These are phyloP conservation scores for Australoheros scitulus DNA, from an alignment of 2,113 vertebrate genomes.

Conservation along the genomic window DNA sequence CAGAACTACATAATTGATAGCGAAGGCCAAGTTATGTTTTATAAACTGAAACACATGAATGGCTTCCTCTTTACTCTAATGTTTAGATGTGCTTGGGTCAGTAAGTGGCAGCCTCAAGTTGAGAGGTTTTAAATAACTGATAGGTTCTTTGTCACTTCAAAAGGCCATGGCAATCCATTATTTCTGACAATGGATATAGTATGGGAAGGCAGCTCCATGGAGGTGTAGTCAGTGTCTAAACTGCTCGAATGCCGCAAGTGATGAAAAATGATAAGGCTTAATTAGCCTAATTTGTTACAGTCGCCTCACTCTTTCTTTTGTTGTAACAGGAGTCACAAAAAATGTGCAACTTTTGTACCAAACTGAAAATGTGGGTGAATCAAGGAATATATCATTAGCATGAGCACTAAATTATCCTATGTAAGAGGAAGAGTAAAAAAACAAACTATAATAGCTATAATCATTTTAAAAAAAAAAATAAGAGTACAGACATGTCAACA, in stretches of 20 bases:
- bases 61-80: slow-evolving; percentile 46
- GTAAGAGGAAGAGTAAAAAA: not conserved
- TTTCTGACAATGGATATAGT: slow-evolving; percentile 35
- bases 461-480: not conserved
- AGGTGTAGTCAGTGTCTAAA: not conserved
- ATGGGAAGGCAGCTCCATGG: not conserved
- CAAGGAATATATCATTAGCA: not conserved
- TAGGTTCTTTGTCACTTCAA: slow-evolving; percentile 33
- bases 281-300: not conserved
- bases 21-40: slow-evolving; percentile 59
- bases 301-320: not conserved
- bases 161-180: slow-evolving; percentile 42
- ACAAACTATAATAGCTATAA: not conserved
- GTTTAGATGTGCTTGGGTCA: slow-evolving; percentile 43
- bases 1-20: slow-evolving; percentile 74
- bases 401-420: not conserved
- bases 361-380: not conserved
- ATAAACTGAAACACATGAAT: slow-evolving; percentile 67
- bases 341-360: not conserved
- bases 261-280: not conserved
- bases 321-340: not conserved
- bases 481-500: not conserved
- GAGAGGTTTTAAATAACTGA: slow-evolving; percentile 58
- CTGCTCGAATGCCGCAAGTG: not conserved
- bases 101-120: slow-evolving; percentile 36